Conservation (phyloP, 2,888 invertebrate species). For the Cordilura impudica region DNA sequence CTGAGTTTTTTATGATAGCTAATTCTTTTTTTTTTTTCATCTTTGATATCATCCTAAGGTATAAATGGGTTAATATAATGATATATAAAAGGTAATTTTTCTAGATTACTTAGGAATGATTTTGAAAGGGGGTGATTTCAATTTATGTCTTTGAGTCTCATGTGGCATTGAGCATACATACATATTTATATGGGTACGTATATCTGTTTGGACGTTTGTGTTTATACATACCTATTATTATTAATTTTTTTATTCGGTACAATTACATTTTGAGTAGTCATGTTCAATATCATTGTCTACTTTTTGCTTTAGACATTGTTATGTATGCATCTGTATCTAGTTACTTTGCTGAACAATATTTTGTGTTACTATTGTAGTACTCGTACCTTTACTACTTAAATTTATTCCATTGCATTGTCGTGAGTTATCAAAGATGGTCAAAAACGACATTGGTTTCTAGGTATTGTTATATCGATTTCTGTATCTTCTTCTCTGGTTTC, state of each 20-base stretch:
- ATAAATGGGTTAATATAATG: constrained; percentile 40
- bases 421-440: constrained; percentile 64
- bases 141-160: constrained; percentile 6
- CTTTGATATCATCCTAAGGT: neutral
- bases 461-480: constrained; percentile 52
- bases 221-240: neutral
- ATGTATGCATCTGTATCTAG: constrained; percentile 21
- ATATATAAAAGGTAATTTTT: constrained; percentile 8
- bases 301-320: constrained; percentile 40
- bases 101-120: neutral
- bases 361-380: constrained; percentile 17
- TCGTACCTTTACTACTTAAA: constrained; percentile 38
- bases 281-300: constrained; percentile 37
- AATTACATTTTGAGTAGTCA: constrained; percentile 53
- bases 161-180: no score
- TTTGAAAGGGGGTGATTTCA: neutral
- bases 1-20: neutral
- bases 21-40: neutral
- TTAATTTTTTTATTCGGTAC: constrained; percentile 17
- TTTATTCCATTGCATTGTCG: constrained; percentile 61
- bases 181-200: neutral
- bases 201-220: neutral
- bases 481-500: neutral
- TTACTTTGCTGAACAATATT: constrained; percentile 2
- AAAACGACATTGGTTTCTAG: constrained; percentile 44